Evolutionary conservation across 2,888 invertebrate genomes (phyloP), one percentile per base, ranked within the genome.

Genomic region (Linnaemya tessellans): DNA sequence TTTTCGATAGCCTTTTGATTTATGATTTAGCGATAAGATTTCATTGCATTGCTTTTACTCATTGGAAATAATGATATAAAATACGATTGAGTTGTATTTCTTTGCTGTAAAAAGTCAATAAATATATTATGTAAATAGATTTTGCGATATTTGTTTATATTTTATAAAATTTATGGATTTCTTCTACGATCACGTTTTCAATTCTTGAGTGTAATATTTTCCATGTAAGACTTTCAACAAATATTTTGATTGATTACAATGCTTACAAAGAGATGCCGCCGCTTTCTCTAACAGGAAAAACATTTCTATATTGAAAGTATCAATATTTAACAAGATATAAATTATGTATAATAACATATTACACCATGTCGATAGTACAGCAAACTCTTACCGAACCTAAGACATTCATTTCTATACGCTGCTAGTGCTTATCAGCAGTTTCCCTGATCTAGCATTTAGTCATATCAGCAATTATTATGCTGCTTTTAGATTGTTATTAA

Each of bases 1-100:
- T 89, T 90, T 90, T 90, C 90, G 91, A 91, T 91, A 91, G 90
- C 89, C 89, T 89, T 89, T 89, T 90, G 91, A 91, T 91, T 91
- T 91, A 91, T 90, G 70, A 87, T 87, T 67, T 35, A 80, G 87
- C 67, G 91, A 91, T 91, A 91, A 90, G 88, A 68, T 79, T 80
- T 71, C 25, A 25, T 58, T 41, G 80, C 77, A 67, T 78, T 80
- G 58, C 60, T 64, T 46, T 10, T 8, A 56, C 22, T 20, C 13
- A 43, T 70, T 70, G 41, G 79, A 74, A 35, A 15, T 7, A 30
- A 41, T 11, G 11, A 38, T 8, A 38, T 38, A 38, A 9, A 38
- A 46, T 64, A 51, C 20, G n/a, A 80, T 51, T 60, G 41, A 38
- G 3, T 54, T 71, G 30, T 43, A 62, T 43, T 38, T 22, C 5